Conservation (phyloP, 2,113 vertebrate genomes). For the Oncorhynchus keta region DNA sequence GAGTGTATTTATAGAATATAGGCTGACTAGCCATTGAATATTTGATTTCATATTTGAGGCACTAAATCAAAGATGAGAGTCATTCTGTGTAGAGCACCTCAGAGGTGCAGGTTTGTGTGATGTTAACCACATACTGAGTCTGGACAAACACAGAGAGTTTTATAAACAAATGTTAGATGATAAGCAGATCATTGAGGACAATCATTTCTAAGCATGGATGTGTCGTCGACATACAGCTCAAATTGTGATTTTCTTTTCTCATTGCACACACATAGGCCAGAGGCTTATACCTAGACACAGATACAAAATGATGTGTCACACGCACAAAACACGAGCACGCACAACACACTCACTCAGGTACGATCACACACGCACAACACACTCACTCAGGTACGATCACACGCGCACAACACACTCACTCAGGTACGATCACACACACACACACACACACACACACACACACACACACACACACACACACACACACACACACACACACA, state of each 20-base stretch:
- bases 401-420: conserved; percentile 29
- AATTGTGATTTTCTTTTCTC: background rate
- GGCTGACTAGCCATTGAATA: conserved; percentile 29
- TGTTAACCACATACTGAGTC: conserved; percentile 55
- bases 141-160: conserved; percentile 35
- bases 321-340: conserved; percentile 5
- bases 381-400: conserved; percentile 11
- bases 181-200: background rate
- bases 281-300: conserved; percentile 42
- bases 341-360: background rate
- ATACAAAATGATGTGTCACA: conserved; percentile 34
- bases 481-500: conserved; percentile 25
- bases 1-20: conserved; percentile 41
- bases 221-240: conserved; percentile 29
- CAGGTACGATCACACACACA: background rate
- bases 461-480: conserved; percentile 18
- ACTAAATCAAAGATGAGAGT: conserved; percentile 59
- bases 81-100: conserved; percentile 47
- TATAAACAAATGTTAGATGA: conserved; percentile 11
- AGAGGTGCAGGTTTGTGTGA: conserved; percentile 43
- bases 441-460: conserved; percentile 19
- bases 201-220: background rate
- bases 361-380: conserved; percentile 20
- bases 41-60: conserved; percentile 44
- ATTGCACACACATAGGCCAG: conserved; percentile 57